Base-by-base conservation (phyloP, 2,888 invertebrate genomes). In the Campoplex capitator region DNA sequence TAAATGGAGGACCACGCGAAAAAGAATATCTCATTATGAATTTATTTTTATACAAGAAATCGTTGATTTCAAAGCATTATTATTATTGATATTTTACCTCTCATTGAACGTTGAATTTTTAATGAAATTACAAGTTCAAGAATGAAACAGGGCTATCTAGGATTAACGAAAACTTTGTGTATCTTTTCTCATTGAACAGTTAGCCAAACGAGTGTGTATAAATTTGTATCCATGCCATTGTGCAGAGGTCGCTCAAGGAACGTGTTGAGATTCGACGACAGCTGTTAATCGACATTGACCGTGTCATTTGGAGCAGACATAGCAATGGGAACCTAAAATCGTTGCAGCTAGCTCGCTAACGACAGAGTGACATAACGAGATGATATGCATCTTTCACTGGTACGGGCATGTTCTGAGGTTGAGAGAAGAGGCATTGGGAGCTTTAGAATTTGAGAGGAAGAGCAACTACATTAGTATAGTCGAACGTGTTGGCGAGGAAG, bases 381-480 rank as follows among this genome's bases (percentile, higher is more conserved):
- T 67, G 77, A 54, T 67, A 68, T 68, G 68, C 68, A 42, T 32
- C 58, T 38, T 75, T 23, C 6, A 7, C 23, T 58, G 16, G 58
- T 42, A 75, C 35, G 2, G 8, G 28, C 51, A 51, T 23, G 48
- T 51, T 54, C 38, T 51, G 23, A 68, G 38, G 38, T 23, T 32
- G 32, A 16, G 18, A 32, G 48, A 48, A 58, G 65, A 9, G 74
- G 11, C 74, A 16, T 23, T 16, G 74, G 13, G 38, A 38, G 38
- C 18, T 48, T 51, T 3, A 51, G 76, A 51, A 51, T 78, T 67
- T 18, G 42, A 68, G 54, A 32, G 67, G 23, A 62, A 78, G 77
- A 68, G 67, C 62, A 54, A 74, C 67, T 85, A 58, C 85, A 85
- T 85, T 85, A 85, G 81, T 82, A 78, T 54, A 82, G 82, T 78